phyloP scores from a whole-genome alignment of 2,113 vertebrate genomes.

The Pangasianodon hypophthalmus region DNA sequence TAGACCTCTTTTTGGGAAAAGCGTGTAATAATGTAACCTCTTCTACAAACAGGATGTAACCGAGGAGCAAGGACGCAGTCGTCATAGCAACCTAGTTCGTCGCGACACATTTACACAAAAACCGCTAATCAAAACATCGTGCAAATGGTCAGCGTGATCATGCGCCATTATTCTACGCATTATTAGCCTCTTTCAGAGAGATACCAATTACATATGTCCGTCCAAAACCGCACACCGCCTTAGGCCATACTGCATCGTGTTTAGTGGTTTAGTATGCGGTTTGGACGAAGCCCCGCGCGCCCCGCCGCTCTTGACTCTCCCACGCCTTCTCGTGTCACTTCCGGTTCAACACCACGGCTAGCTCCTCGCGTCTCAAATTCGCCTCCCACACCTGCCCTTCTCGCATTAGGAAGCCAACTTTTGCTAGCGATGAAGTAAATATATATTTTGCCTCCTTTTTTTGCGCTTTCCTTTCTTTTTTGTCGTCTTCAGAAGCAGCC shows the following conservation, averaged over 20 bases:
- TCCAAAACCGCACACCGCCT: background rate
- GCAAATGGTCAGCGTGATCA: background rate
- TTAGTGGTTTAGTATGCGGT: background rate
- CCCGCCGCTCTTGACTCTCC: slow-evolving; percentile 73
- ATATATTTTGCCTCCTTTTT: slow-evolving; percentile 57
- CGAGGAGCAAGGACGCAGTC: slow-evolving; percentile 20
- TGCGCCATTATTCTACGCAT: background rate
- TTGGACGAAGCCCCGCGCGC: slow-evolving; percentile 24
- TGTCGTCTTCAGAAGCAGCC: slow-evolving; percentile 50
- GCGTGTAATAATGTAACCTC: too few species aligned
- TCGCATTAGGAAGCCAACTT: slow-evolving; percentile 73
- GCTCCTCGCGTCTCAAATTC: slow-evolving; percentile 65
- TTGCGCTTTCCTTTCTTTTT: slow-evolving; percentile 44
- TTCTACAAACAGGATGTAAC: background rate
- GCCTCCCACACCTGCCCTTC: slow-evolving; percentile 56
- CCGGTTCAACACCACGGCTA: slow-evolving; percentile 69
- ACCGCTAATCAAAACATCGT: background rate
- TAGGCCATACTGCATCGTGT: slow-evolving; percentile 11
- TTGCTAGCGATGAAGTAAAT: slow-evolving; percentile 68
- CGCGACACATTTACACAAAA: background rate
- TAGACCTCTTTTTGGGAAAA: background rate
- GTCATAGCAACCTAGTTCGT: slow-evolving; percentile 42
- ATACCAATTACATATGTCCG: background rate
- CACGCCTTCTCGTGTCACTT: slow-evolving; percentile 82
- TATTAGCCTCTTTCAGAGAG: background rate